Conservation (phyloP, 2,797 vertebrate genomes). For the Garrulus glandarius region DNA sequence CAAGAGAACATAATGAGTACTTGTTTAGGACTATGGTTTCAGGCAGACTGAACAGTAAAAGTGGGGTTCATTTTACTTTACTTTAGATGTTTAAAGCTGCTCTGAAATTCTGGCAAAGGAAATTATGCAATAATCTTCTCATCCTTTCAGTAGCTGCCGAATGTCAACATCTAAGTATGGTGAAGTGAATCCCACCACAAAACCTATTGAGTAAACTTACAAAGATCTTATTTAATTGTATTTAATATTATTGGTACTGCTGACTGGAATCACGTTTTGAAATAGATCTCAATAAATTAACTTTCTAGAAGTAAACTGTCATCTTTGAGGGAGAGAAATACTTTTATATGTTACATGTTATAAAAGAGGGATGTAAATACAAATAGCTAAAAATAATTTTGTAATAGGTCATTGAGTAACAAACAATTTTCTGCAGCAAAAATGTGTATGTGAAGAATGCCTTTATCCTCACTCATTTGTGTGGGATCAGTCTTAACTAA, state of each 20-base stretch:
- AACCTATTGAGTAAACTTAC: neutral
- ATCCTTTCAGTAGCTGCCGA: neutral
- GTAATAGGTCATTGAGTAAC: neutral
- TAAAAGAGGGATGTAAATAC: neutral
- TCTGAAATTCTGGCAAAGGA: neutral
- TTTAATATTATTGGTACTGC: neutral
- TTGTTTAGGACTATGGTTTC: neutral
- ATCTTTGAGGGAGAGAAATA: neutral
- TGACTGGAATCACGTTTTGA: neutral
- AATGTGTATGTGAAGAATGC: neutral
- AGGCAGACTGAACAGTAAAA: neutral
- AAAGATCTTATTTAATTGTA: neutral
- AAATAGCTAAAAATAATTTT: neutral
- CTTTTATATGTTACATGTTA: neutral
- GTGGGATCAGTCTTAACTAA: neutral
- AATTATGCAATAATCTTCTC: neutral
- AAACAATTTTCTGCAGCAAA: neutral
- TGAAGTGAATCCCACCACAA: neutral
- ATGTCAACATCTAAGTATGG: neutral
- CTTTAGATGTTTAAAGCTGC: neutral
- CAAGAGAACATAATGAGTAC: neutral
- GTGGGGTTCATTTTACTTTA: neutral
- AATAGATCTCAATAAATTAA: neutral
- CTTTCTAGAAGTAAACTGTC: neutral
- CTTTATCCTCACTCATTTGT: neutral